Percentiles rank a stretch among this genome's conserved stretches.
Evolutionary conservation across 2,888 invertebrate genomes (phyloP).

Genomic region (Holacanthella duospinosa): DNA sequence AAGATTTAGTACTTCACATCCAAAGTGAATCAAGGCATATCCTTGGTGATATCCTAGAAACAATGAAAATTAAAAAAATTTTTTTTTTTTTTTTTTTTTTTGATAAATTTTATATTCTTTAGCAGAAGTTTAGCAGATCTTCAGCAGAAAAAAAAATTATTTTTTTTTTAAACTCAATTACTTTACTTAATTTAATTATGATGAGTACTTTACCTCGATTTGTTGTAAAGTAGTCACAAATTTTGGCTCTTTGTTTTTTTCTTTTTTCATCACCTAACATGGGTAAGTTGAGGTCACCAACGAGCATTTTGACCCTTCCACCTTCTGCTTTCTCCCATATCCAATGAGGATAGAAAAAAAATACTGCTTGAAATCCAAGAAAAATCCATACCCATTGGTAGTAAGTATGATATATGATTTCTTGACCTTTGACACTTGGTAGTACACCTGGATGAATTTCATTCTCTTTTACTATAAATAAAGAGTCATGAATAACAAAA

Average conservation of each 20-base stretch:
- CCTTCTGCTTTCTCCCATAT: constrained; percentile 63
- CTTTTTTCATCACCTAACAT: constrained; percentile 51
- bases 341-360: constrained; percentile 58
- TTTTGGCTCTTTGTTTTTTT: constrained; percentile 47
- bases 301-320: constrained; percentile 51
- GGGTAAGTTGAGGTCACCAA: constrained; percentile 51
- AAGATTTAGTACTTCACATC: constrained; percentile 64
- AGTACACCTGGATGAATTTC: constrained; percentile 29
- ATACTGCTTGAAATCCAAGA: constrained; percentile 54
- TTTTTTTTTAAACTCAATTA: too few species aligned
- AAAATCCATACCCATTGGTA: constrained; percentile 63
- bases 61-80: constrained; percentile 53
- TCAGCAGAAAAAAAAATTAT: too few species aligned
- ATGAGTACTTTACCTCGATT: constrained; percentile 42
- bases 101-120: not conserved
- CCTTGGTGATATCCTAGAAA: constrained; percentile 38
- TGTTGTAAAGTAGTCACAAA: constrained; percentile 51
- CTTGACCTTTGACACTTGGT: constrained; percentile 25
- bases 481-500: too few species aligned
- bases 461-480: constrained; percentile 21
- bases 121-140: constrained; percentile 27
- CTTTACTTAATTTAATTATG: not conserved
- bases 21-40: constrained; percentile 40
- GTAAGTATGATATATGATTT: constrained; percentile 34
- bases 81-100: too few species aligned